Conservation (phyloP, 2,888 invertebrate species). For the Halictus quadricinctus region DNA sequence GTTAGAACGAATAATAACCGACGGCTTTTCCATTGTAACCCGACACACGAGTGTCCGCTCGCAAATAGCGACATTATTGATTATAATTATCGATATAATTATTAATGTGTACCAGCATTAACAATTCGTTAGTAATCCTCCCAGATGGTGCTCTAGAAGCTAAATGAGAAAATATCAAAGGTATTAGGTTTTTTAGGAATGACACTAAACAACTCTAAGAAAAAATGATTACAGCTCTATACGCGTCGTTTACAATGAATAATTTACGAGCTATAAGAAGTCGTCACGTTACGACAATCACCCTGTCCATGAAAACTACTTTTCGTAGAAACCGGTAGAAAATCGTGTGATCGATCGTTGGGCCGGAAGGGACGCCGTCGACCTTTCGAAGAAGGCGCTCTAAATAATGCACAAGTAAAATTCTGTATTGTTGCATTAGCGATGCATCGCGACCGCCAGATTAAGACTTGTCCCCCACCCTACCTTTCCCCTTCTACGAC, state of each 20-base stretch:
- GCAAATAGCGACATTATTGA: neutral
- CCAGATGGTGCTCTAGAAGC: neutral
- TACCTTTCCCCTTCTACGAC: no score
- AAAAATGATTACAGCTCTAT: neutral
- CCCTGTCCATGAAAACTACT: neutral
- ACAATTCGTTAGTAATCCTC: no score
- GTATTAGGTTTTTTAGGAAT: neutral
- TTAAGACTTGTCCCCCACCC: no score
- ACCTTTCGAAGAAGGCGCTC: neutral
- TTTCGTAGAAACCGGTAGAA: neutral
- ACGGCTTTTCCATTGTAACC: neutral
- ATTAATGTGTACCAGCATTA: neutral
- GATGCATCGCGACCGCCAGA: no score
- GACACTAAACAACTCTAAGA: no score
- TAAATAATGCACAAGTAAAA: neutral
- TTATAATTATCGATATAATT: neutral
- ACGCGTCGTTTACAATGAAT: neutral
- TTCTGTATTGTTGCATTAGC: neutral
- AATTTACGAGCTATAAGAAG: no score
- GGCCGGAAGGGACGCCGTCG: neutral
- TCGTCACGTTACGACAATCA: neutral
- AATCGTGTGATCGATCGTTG: neutral
- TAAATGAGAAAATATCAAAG: no score
- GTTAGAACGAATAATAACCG: neutral
- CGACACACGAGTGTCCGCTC: neutral